phyloP scores from a whole-genome alignment of 2,797 vertebrate genomes.

The Synanceia verrucosa region DNA sequence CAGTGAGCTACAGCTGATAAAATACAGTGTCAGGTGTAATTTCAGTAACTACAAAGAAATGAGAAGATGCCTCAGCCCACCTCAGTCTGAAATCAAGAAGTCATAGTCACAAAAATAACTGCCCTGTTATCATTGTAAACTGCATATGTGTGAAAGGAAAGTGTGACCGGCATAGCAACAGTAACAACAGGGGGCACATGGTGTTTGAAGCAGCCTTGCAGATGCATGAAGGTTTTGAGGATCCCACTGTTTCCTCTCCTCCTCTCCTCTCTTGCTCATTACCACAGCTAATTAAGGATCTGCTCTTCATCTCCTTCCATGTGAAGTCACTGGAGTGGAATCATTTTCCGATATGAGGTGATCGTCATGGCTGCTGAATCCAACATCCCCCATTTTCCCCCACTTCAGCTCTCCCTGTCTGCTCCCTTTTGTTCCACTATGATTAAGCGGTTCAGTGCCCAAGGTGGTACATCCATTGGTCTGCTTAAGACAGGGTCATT shows the following conservation, averaged over 20 bases:
- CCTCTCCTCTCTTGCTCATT: conserved; percentile 1
- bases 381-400: neutral
- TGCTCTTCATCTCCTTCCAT: conserved; percentile 14
- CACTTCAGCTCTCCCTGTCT: conserved; percentile 37
- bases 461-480: conserved; percentile 64
- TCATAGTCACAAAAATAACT: neutral
- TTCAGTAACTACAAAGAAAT: neutral
- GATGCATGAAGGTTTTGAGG: conserved; percentile 6
- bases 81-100: neutral
- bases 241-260: conserved; percentile 37
- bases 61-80: too few relatives aligned
- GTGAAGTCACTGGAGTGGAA: conserved; percentile 42
- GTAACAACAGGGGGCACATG: neutral
- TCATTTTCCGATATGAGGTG: conserved; percentile 53
- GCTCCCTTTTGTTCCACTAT: conserved; percentile 40
- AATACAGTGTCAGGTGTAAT: neutral
- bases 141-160: neutral
- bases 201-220: neutral
- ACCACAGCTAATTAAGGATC: too few relatives aligned
- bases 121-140: neutral
- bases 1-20: too few relatives aligned
- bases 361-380: conserved; percentile 47
- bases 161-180: neutral
- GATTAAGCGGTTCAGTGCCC: conserved; percentile 66
- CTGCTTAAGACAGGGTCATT: conserved; percentile 64